A percentile compares a stretch with the other conserved stretches of the same genome.
Conservation (phyloP, 1,140 invertebrate species). For the Dendroctonus ponderosae region DNA sequence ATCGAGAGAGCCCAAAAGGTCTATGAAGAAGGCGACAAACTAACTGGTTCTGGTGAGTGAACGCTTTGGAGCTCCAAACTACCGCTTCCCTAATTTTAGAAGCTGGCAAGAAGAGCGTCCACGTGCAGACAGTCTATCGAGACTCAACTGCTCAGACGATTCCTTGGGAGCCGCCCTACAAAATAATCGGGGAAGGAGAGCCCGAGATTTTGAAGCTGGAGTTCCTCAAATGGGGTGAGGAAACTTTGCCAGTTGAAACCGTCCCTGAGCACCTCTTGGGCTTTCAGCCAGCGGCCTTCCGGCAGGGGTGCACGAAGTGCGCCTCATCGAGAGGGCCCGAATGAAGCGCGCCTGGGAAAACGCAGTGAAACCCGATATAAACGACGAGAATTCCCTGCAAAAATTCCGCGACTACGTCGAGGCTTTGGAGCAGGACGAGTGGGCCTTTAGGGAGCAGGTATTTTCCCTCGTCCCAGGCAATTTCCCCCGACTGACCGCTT, state of each 20-base stretch:
- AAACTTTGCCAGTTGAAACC: background rate
- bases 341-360: slow-evolving; percentile 60
- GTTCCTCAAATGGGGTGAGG: slow-evolving; percentile 60
- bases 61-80: no score
- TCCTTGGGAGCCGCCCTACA: slow-evolving; percentile 68
- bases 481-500: slow-evolving; percentile 4
- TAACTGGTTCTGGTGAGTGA: no score
- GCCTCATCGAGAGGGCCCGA: slow-evolving; percentile 62
- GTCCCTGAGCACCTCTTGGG: background rate
- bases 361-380: slow-evolving; percentile 45
- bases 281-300: slow-evolving; percentile 55
- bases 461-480: slow-evolving; percentile 33
- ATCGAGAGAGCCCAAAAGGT: slow-evolving; percentile 26
- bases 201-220: slow-evolving; percentile 65
- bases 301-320: slow-evolving; percentile 62
- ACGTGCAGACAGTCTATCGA: slow-evolving; percentile 67
- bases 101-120: slow-evolving; percentile 23
- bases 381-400: slow-evolving; percentile 53
- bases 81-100: no score
- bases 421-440: slow-evolving; percentile 64
- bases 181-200: slow-evolving; percentile 51
- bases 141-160: slow-evolving; percentile 76
- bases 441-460: slow-evolving; percentile 64
- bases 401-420: slow-evolving; percentile 58
- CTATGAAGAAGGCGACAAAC: slow-evolving; percentile 3